Evolutionary conservation across 2,888 invertebrate genomes (phyloP), one percentile per base, ranked within the genome.

Genomic region (Salpingus planirostris): DNA sequence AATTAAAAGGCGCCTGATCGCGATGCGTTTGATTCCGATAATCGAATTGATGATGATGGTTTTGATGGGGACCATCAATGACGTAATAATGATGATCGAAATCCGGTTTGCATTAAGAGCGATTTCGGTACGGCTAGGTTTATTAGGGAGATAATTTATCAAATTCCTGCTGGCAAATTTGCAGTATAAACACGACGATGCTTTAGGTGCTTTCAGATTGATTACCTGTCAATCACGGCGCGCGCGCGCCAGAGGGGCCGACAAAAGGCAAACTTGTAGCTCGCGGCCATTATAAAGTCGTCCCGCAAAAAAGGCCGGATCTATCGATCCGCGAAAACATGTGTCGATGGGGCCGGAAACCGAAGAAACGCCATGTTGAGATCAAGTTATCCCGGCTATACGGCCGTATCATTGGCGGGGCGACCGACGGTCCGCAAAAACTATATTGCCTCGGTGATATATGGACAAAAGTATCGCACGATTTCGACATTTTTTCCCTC

Each of bases 391-490:
- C 43, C 23, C 30, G 25, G 27, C 35, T 25, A 8, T 8, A 8
- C 33, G 26, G 33, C 43, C 38, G 44, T 48, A 43, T 47, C 50
- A 50, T 50, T 43, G 47, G 47, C 42, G 42, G 40, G 26, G 31
- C 31, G 31, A 40, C 42, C 43, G 43, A 44, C 46, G n/a, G n/a
- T n/a, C n/a, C 38, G 46, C 45, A 51, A 51, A 51, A 51, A 51
- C 46, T 47, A 49, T 50, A 51, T 50, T 50, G 47, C 42, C 34
- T 33, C 31, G 31, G 44, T 50, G 49, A 51, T 51, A 50, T 49
- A 51, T 50, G 50, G 46, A 44, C 43, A 49, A 46, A 36, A 39
- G 38, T 39, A n/a, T n/a, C n/a, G n/a, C n/a, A n/a, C n/a, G n/a
- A n/a, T n/a, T n/a, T n/a, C n/a, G n/a, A n/a, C n/a, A n/a, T n/a